Percentiles rank a stretch among this genome's conserved stretches.
Evolutionary conservation across 2,797 vertebrate genomes (phyloP).

Genomic region (Liparis tanakae): DNA sequence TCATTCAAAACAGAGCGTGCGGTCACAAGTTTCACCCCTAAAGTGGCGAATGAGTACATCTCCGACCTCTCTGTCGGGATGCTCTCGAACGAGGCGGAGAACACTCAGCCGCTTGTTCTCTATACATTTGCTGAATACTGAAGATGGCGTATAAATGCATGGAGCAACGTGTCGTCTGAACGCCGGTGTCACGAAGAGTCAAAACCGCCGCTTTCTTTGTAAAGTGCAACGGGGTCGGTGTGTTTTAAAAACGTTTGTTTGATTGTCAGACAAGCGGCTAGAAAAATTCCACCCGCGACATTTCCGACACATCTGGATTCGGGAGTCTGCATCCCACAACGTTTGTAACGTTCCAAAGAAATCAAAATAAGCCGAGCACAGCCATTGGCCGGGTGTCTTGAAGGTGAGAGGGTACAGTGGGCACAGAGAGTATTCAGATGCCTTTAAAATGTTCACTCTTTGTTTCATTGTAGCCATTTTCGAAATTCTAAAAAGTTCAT

Average conservation of each 20-base stretch:
- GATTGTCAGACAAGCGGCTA: not conserved
- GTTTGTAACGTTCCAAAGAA: not conserved
- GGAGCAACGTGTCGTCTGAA: constrained; percentile 9
- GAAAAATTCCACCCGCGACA: not conserved
- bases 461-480: too few species aligned
- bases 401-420: too few species aligned
- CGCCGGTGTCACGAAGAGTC: constrained; percentile 2
- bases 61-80: constrained; percentile 8
- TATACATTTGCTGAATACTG: constrained; percentile 1
- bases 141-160: constrained; percentile 5
- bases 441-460: too few species aligned
- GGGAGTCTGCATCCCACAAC: not conserved
- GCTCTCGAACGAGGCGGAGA: constrained; percentile 2
- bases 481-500: too few species aligned
- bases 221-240: not conserved
- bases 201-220: not conserved
- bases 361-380: not conserved
- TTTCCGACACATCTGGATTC: not conserved
- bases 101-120: constrained; percentile 1
- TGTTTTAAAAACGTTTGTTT: not conserved
- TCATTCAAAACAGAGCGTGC: not conserved
- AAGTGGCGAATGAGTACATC: constrained; percentile 7
- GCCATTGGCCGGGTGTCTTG: not conserved
- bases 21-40: constrained; percentile 13
- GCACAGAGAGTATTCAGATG: too few species aligned